These are phyloP conservation scores for Sylvilagus bachmani DNA, from an alignment of 2,113 vertebrate species.

Conservation along the genomic window DNA sequence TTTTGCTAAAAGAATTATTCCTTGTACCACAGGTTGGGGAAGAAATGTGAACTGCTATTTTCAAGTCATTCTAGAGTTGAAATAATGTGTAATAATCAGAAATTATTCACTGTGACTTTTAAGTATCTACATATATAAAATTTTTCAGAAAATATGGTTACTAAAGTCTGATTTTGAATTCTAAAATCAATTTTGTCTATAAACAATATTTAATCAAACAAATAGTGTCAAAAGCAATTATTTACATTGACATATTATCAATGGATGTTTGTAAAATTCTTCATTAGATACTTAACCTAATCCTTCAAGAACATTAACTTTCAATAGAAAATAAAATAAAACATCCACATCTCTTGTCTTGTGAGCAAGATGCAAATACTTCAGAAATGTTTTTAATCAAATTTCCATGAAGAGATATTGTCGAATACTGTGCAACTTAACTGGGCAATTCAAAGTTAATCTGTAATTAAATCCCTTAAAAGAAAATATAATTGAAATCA, in stretches of 20 bases:
- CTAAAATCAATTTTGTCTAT: neutral
- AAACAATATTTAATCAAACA: neutral
- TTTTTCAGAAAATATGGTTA: neutral
- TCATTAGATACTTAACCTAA: constrained; percentile 24
- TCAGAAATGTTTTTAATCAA: constrained; percentile 82
- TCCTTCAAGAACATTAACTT: neutral
- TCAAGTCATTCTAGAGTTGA: neutral
- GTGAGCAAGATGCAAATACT: constrained; percentile 71
- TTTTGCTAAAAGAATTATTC: neutral
- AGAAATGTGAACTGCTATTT: neutral
- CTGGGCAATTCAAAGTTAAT: constrained; percentile 77
- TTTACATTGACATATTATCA: too few species aligned
- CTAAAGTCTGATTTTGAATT: constrained; percentile 15
- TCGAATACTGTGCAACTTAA: constrained; percentile 70
- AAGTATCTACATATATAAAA: neutral
- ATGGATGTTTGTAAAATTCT: constrained; percentile 9
- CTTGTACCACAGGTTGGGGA: neutral
- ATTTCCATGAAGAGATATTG: constrained; percentile 77
- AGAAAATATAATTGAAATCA: constrained; percentile 83
- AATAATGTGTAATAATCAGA: neutral
- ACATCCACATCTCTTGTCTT: constrained; percentile 50
- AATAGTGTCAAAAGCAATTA: neutral
- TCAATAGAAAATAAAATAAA: constrained; percentile 38
- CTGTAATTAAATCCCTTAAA: constrained; percentile 78
- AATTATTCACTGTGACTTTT: neutral